Base-by-base conservation (phyloP, 2,113 vertebrate species). In the Australoheros scitulus region DNA sequence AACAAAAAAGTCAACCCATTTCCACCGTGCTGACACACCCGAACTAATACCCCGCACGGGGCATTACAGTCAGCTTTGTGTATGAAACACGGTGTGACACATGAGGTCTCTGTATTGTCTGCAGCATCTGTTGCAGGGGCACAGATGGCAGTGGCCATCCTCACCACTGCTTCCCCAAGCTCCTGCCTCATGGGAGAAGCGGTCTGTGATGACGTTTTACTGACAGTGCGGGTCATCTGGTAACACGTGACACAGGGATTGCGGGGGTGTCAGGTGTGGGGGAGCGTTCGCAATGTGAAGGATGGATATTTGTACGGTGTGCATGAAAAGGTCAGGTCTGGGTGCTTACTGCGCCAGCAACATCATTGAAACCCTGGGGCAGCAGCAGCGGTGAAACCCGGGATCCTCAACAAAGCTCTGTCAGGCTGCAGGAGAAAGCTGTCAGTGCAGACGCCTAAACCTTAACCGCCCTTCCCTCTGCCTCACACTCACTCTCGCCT, bases 341-440 rank as follows among this genome's bases (percentile, higher is more conserved):
- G 74, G 77, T 15, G n/a, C 85, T 81, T 64, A 77, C 78, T 55
- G 82, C 29, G 5, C 83, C 81, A 34, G 80, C 77, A 82, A 77
- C 82, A 76, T 75, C 68, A 88, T 77, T 64, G 80, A 88, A 79
- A 89, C 88, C 87, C 82, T 24, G 81, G 32, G 86, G 81, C 87
- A n/a, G 75, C 87, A 58, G 29, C 82, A 79, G 80, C 5, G 57
- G 82, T 64, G 80, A 88, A 89, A 84, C 78, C 84, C 61, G 13
- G 82, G 84, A 91, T 89, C 87, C 74, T 88, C 79, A 74, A 79
- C 91, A 89, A 72, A 89, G 90, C 77, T 77, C 58, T 79, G 91
- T 92, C 90, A 93, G 89, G 61, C 88, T 85, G 84, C 86, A 72
- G 91, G 89, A 92, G 86, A 87, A 79, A 89, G 84, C 90, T 92